These are phyloP conservation scores for Adelognathus sp. DNA, from an alignment of 2,888 invertebrate genomes.

Conservation along the genomic window DNA sequence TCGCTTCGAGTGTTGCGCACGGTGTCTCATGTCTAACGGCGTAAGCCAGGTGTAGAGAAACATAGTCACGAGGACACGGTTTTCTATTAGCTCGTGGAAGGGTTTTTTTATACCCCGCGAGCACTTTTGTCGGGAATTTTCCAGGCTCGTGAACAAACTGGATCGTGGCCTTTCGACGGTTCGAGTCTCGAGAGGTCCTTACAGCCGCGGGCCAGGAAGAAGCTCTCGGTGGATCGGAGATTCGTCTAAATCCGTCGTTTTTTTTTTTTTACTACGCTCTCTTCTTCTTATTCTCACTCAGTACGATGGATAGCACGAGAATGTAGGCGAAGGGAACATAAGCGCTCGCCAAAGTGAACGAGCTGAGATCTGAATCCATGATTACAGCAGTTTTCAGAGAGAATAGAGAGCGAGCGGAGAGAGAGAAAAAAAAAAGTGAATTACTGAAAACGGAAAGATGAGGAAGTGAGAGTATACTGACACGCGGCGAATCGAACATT, in stretches of 20 bases:
- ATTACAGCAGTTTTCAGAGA: no score
- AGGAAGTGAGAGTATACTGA: no score
- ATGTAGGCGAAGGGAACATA: not conserved
- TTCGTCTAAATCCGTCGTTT: not conserved
- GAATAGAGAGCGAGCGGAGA: not conserved
- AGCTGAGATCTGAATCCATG: no score
- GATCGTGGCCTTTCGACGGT: constrained; percentile 64
- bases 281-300: not conserved
- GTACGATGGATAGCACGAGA: not conserved
- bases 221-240: constrained; percentile 53
- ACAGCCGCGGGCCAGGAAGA: constrained; percentile 61
- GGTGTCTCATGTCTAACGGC: not conserved
- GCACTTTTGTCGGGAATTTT: constrained; percentile 72
- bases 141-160: constrained; percentile 78
- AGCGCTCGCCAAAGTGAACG: not conserved
- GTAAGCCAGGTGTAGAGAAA: constrained; percentile 57
- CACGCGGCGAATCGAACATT: not conserved
- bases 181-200: constrained; percentile 57
- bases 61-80: constrained; percentile 65
- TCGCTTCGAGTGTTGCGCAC: not conserved
- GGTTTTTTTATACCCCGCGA: constrained; percentile 62
- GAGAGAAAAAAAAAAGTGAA: no score
- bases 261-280: not conserved
- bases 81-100: constrained; percentile 72
- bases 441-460: no score